Conservation (phyloP, 1,140 invertebrate genomes). For the Pogonomyrmex californicus region DNA sequence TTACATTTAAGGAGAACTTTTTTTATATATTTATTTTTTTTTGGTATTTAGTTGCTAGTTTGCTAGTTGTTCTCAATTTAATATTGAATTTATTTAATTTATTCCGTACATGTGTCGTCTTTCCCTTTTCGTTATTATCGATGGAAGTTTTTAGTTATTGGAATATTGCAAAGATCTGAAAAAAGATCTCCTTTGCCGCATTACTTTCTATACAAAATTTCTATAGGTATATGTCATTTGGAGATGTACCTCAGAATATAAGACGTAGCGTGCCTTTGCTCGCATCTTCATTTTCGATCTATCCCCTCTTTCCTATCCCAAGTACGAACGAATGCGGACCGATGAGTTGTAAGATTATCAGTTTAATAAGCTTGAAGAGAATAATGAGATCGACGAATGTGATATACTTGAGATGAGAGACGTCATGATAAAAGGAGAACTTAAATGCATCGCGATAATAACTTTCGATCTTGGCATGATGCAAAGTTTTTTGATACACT, state of each 20-base stretch:
- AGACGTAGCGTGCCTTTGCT: constrained; percentile 7
- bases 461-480: background rate
- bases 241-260: background rate
- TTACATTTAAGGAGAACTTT: background rate
- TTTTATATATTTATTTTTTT: background rate
- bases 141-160: background rate
- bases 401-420: constrained; percentile 35
- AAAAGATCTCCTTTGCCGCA: background rate
- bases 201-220: constrained; percentile 27
- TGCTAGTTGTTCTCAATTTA: background rate
- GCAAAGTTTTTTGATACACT: background rate
- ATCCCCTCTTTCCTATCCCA: background rate
- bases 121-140: background rate
- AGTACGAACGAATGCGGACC: background rate
- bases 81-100: background rate
- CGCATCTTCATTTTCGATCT: constrained; percentile 22
- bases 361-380: constrained; percentile 55
- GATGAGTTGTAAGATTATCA: constrained; percentile 49
- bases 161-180: background rate
- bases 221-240: background rate
- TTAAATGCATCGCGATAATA: constrained; percentile 1
- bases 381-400: constrained; percentile 37
- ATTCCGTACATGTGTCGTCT: background rate
- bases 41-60: background rate
- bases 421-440: constrained; percentile 15